A percentile compares a stretch with the other conserved stretches of the same genome.
Conservation (phyloP, 2,797 vertebrate genomes). For the Lepilemur ruficaudatus region DNA sequence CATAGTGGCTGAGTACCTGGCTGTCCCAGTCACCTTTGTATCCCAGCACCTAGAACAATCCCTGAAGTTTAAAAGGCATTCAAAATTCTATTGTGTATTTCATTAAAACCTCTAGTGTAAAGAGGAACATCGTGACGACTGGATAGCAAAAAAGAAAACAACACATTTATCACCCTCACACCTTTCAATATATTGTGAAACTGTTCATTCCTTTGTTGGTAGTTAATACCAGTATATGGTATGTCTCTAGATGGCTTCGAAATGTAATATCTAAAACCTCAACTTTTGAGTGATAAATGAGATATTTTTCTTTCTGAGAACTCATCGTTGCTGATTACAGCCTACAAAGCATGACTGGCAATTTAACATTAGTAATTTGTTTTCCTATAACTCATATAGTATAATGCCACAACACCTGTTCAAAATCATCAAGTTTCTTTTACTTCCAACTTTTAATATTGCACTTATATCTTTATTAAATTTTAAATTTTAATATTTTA, state of each 20-base stretch:
- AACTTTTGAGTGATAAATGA: conserved; percentile 33
- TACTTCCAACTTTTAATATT: conserved; percentile 75
- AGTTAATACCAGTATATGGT: neutral
- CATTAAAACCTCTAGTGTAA: conserved; percentile 30
- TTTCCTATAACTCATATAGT: conserved; percentile 54
- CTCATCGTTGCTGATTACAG: neutral
- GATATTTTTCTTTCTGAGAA: neutral
- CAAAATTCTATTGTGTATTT: neutral
- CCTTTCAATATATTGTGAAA: neutral
- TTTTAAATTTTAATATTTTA: conserved; percentile 82
- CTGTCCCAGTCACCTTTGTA: neutral
- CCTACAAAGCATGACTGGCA: neutral
- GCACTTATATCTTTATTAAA: conserved; percentile 76
- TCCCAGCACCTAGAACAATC: neutral
- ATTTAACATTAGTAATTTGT: conserved; percentile 20
- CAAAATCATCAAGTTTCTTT: conserved; percentile 72
- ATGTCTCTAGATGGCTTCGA: neutral
- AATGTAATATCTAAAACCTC: conserved; percentile 35
- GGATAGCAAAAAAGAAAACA: conserved; percentile 6
- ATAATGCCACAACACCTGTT: conserved; percentile 42
- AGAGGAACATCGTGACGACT: conserved; percentile 12
- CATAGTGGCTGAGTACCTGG: neutral
- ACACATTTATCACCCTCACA: neutral
- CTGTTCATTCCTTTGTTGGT: neutral
- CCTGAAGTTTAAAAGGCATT: conserved; percentile 39